Evolutionary conservation across 2,888 invertebrate genomes (phyloP), one percentile per base, ranked within the genome.

Genomic region (Atrina japonica): DNA sequence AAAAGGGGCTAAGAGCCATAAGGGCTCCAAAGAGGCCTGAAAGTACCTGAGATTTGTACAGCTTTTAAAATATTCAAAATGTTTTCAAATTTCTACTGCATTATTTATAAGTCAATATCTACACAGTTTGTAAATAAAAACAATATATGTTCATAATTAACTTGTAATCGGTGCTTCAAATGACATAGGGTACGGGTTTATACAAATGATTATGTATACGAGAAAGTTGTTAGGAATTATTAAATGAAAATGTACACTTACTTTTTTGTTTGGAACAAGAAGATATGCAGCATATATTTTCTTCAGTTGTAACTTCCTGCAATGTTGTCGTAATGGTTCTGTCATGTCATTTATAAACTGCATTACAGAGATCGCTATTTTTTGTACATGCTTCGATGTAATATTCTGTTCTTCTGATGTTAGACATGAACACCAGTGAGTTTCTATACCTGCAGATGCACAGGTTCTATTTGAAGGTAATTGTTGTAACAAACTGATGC

Each of bases 341-440:
- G 83, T 83, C 59, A 76, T 49, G 3, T 70, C 59, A 60, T 86
- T 86, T 23, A 87, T 77, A 60, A 75, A 70, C 3, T 60, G 40
- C n/a, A 87, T 41, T 9, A 86, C 55, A 21, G 77, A 63, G 23
- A 64, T 25, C 0, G 81, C 77, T n/a, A 81, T 75, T 16, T 76
- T 78, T 29, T 73, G 73, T 21, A 83, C 83, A 65, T 80, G 72
- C 41, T 72, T 64, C 52, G 82, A 82, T 27, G 56, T 64, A 2
- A 73, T 52, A 25, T 77, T 71, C 3, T 85, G 64, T 21, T 80
- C 71, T 11, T 77, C 65, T 67, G 79, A 80, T 18, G 74, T 74
- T 58, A 89, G 65, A 75, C 89, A 89, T 2, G 86, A 81, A 67
- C 89, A 89, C 88, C 88, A 89, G 64, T 89, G 88, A 53, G 81